Evolutionary conservation across 2,797 vertebrate species (phyloP), one percentile per base, ranked within the genome.

Genomic region (Microcaecilia unicolor): DNA sequence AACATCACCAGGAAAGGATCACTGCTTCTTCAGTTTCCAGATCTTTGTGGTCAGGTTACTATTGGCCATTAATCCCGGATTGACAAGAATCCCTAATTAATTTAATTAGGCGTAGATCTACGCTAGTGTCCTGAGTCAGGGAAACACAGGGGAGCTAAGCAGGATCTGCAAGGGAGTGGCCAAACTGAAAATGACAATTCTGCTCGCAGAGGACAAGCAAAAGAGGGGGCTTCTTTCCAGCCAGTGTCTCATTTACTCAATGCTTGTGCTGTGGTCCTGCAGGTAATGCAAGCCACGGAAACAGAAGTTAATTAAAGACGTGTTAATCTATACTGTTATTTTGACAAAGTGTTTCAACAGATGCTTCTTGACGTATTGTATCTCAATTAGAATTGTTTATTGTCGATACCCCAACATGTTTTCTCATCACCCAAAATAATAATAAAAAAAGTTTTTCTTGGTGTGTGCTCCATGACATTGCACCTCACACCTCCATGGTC

Each of bases 51-150:
- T 64, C 57, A 51, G 70, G 28, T 55, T 53, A 76, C 85, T 80
- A 83, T 83, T 83, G 87, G 86, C 72, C 84, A 85, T 88, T 84
- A 78, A 89, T 86, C 82, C 83, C 41, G 67, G 84, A 86, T 85
- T 89, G 87, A 92, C 87, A 89, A 88, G 81, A 80, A 80, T 74
- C 80, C 81, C 86, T 90, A 90, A 92, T 91, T 93, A 89, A 92
- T 93, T 89, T 85, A 91, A 92, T 92, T 90, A 92, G 81, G 81
- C 76, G 84, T 76, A 81, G 83, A 72, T 85, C 81, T 68, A 74
- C 74, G 81, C 79, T 59, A 76, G 86, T 88, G 83, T 88, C 86
- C 87, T 67, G 84, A 83, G 82, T 87, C 83, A 81, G 78, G 82
- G 83, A 81, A 82, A 81, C 84, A 81, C 80, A 55, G 64, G 74